Percentiles rank a stretch among this genome's conserved stretches.
These are phyloP conservation scores for Punctoribates punctum DNA, from an alignment of 2,888 invertebrate genomes.

Conservation along the genomic window DNA sequence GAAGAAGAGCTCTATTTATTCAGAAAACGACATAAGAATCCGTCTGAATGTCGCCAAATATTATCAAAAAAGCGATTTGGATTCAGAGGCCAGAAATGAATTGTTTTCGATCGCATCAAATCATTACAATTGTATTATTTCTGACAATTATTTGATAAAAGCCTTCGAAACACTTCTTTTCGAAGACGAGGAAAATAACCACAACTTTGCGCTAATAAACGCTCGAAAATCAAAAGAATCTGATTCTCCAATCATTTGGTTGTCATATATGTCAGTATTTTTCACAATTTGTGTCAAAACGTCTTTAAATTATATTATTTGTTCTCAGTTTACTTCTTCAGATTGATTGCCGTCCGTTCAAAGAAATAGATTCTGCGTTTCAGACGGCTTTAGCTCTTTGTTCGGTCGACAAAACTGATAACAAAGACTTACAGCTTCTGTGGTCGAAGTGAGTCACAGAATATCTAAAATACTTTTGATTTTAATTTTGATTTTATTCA, in stretches of 20 bases:
- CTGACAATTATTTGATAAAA: not conserved
- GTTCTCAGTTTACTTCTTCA: conserved; percentile 33
- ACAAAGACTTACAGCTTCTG: conserved; percentile 25
- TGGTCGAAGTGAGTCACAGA: conserved; percentile 36
- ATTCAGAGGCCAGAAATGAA: conserved; percentile 1
- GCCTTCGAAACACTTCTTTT: conserved; percentile 17
- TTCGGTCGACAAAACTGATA: conserved; percentile 8
- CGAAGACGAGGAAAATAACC: conserved; percentile 30
- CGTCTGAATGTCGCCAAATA: conserved; percentile 10
- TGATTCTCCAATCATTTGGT: conserved; percentile 25
- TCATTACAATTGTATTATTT: not conserved
- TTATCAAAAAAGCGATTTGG: not conserved
- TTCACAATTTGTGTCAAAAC: too few species aligned
- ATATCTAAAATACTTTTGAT: not conserved
- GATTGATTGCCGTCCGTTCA: not conserved
- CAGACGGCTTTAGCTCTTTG: conserved; percentile 30
- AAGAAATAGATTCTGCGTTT: conserved; percentile 19
- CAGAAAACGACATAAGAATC: not conserved
- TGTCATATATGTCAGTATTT: conserved; percentile 22
- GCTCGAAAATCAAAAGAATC: conserved; percentile 24
- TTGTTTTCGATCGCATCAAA: conserved; percentile 20
- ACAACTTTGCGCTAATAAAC: conserved; percentile 34
- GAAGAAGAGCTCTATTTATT: not conserved
- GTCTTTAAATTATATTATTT: not conserved
- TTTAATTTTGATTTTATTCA: conserved; percentile 11